phyloP scores from a whole-genome alignment of 2,113 vertebrate species.

The Xenopus tropicalis region DNA sequence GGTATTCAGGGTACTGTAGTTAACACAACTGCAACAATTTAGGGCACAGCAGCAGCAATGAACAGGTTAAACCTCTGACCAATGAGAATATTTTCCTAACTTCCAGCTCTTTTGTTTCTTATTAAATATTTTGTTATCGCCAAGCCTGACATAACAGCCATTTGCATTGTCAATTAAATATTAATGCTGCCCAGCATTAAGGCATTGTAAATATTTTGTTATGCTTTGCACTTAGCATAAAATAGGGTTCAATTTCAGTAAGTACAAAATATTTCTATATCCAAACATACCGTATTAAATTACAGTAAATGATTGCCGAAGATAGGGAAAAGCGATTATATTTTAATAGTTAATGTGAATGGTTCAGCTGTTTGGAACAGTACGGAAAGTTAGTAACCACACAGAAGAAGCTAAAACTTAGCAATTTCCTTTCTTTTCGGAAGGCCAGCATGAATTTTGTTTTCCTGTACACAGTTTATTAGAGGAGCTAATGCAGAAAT shows the following conservation, averaged over 20 bases:
- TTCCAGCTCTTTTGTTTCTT: conserved; percentile 46
- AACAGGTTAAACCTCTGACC: conserved; percentile 45
- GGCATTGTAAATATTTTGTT: conserved; percentile 54
- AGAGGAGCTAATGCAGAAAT: conserved; percentile 45
- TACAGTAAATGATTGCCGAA: conserved; percentile 41
- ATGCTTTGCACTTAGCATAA: conserved; percentile 52
- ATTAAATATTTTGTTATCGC: conserved; percentile 48
- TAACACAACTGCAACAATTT: background rate
- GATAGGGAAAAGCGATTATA: conserved; percentile 47
- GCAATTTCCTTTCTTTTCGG: conserved; percentile 35
- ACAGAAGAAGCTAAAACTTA: conserved; percentile 28
- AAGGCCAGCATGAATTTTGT: conserved; percentile 21
- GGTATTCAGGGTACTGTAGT: too few species aligned
- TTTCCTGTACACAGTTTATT: conserved; percentile 14
- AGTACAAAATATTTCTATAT: conserved; percentile 46
- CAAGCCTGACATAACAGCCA: conserved; percentile 52
- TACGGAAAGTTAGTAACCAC: conserved; percentile 40
- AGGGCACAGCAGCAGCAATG: background rate
- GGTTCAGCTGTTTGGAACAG: conserved; percentile 36
- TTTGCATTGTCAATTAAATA: conserved; percentile 52
- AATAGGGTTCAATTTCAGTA: conserved; percentile 47
- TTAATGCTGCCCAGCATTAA: conserved; percentile 46
- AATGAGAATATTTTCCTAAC: conserved; percentile 47
- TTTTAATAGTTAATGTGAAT: conserved; percentile 47
- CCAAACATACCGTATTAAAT: conserved; percentile 42